These are phyloP conservation scores for Cantharis lateralis DNA, from an alignment of 2,888 invertebrate species.

Conservation along the genomic window DNA sequence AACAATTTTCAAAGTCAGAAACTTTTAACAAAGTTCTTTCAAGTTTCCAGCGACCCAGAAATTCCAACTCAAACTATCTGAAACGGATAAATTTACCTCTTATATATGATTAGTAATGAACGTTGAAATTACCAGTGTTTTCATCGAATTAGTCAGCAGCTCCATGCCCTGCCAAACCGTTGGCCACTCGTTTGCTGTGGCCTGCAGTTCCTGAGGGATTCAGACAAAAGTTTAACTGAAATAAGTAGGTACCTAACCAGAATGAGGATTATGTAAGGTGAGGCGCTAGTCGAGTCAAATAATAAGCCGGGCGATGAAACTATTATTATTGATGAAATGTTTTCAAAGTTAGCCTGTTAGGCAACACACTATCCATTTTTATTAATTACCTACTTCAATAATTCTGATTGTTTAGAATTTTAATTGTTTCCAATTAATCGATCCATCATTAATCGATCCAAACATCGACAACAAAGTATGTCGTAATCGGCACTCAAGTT, in stretches of 20 bases:
- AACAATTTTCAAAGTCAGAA: background rate
- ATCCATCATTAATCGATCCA: too few species aligned
- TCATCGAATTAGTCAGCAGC: background rate
- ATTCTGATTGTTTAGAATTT: too few species aligned
- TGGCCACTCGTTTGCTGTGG: background rate
- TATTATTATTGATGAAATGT: too few species aligned
- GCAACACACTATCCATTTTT: too few species aligned
- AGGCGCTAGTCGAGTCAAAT: too few species aligned
- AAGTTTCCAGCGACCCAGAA: background rate
- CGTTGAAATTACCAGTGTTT: background rate
- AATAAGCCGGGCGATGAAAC: too few species aligned
- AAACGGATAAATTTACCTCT: background rate
- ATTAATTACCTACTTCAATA: too few species aligned
- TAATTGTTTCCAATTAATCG: too few species aligned
- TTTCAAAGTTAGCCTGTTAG: too few species aligned
- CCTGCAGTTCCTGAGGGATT: background rate
- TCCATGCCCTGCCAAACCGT: background rate
- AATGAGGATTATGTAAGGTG: too few species aligned
- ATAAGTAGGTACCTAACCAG: background rate
- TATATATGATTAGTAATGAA: background rate
- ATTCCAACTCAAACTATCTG: background rate
- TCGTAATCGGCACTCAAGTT: too few species aligned
- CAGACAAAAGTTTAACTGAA: background rate
- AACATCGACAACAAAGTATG: too few species aligned
- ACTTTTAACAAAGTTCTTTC: background rate